Base-by-base conservation (phyloP, 1,140 invertebrate species). In the Pogonus chalceus region DNA sequence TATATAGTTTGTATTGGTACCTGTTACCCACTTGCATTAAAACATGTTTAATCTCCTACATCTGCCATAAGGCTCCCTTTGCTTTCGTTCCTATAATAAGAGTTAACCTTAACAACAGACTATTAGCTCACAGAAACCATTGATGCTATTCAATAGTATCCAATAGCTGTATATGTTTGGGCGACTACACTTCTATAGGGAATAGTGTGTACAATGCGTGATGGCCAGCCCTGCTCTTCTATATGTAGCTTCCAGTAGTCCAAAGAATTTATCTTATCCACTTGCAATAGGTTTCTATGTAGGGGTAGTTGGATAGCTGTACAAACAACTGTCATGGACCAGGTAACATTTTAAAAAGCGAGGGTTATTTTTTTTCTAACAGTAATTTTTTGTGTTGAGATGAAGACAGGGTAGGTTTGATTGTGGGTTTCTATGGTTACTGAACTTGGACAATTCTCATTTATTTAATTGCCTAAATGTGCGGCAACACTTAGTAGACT, bases 341-440 rank as follows among this genome's bases (percentile, higher is more conserved):
- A 60, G 59, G 59, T 58, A 60, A 60, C 56, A 58, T 60, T 60
- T 60, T 58, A 58, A 60, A 58, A 56, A 56, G 55, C 43, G 47
- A 37, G 51, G 37, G 37, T 43, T 43, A 43, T 43, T 43, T 43
- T 43, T 43, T 43, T 16, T 43, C 18, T 43, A 43, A 43, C 37
- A 43, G 18, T 43, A 43, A n/a, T 43, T 43, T 43, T 43, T 43
- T 43, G 37, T 43, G 37, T n/a, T n/a, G n/a, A n/a, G n/a, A n/a
- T n/a, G n/a, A n/a, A n/a, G n/a, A n/a, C n/a, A n/a, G n/a, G n/a
- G n/a, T n/a, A n/a, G 18, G 37, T 12, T 12, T 10, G 7, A 18
- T 16, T 43, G 37, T 43, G 37, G 37, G 7, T 43, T 3, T 18
- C 9, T 9, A 18, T 18, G 37, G 4, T 7, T 9, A 43, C 26